A percentile compares a stretch with the other conserved stretches of the same genome.
Evolutionary conservation across 2,113 vertebrate species (phyloP).

Genomic region (Etia nguti): DNA sequence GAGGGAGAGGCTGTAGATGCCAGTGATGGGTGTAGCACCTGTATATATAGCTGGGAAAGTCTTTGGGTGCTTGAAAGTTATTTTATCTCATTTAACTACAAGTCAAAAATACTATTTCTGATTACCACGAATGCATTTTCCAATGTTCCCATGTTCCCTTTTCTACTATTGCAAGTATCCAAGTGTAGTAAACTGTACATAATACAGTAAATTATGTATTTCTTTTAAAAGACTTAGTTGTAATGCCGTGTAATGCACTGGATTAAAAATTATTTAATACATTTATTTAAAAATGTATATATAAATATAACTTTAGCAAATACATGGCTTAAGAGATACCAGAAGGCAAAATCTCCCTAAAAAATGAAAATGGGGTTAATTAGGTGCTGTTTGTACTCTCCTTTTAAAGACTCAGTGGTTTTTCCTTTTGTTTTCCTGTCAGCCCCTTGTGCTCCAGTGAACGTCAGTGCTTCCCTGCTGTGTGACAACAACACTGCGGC

Average conservation of each 20-base stretch:
- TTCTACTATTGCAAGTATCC: neutral
- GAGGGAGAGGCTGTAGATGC: neutral
- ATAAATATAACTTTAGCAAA: neutral
- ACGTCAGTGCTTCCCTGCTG: slow-evolving; percentile 56
- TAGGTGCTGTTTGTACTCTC: neutral
- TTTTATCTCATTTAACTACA: neutral
- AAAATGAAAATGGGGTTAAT: neutral
- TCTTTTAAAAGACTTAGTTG: neutral
- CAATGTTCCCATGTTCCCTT: neutral
- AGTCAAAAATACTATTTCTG: neutral
- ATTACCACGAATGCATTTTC: neutral
- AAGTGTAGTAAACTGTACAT: neutral
- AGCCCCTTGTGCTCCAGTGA: slow-evolving; percentile 73
- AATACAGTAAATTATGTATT: neutral
- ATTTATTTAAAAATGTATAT: neutral
- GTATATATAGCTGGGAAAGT: neutral
- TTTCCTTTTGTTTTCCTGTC: neutral
- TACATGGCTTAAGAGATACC: neutral
- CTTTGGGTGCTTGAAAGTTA: neutral
- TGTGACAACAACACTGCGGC: slow-evolving; percentile 62
- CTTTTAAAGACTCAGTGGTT: neutral
- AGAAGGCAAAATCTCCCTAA: neutral
- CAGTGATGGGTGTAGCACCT: neutral
- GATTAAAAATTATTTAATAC: neutral
- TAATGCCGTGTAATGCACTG: neutral